A percentile compares a stretch with the other conserved stretches of the same genome.
Conservation (phyloP, 1,140 invertebrate genomes). For the Arctopsyche grandis region DNA sequence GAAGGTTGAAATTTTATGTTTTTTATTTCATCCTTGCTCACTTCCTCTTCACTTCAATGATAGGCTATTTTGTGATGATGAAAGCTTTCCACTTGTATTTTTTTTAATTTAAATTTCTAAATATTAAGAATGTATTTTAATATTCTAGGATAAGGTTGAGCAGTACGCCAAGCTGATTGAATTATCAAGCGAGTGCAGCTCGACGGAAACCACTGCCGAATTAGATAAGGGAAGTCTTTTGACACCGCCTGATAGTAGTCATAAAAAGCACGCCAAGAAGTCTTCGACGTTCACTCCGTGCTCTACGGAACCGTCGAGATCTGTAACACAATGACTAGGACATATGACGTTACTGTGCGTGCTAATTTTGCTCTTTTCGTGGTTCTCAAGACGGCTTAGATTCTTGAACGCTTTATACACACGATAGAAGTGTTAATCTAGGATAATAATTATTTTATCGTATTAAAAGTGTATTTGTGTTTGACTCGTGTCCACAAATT, state of each 20-base stretch:
- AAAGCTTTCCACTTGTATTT: too few species aligned
- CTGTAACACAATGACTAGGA: background rate
- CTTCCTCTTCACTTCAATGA: too few species aligned
- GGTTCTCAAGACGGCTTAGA: background rate
- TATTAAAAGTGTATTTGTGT: too few species aligned
- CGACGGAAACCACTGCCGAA: background rate
- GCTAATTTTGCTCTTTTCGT: background rate
- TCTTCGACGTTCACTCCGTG: background rate
- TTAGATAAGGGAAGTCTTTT: background rate
- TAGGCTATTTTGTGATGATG: too few species aligned
- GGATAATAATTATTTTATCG: too few species aligned
- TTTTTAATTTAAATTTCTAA: background rate
- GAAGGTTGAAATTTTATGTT: too few species aligned
- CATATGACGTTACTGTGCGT: background rate
- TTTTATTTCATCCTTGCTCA: too few species aligned
- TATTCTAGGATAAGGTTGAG: slow-evolving; percentile 16
- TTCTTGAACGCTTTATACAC: background rate
- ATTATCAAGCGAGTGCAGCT: background rate
- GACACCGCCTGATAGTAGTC: slow-evolving; percentile 9
- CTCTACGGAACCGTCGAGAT: background rate
- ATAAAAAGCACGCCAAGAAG: background rate
- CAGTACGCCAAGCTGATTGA: background rate
- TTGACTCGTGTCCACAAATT: too few species aligned
- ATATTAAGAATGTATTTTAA: background rate
- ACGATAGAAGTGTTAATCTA: too few species aligned